Base-by-base conservation (phyloP, 2,113 vertebrate genomes). In the Puffinus mauretanicus region DNA sequence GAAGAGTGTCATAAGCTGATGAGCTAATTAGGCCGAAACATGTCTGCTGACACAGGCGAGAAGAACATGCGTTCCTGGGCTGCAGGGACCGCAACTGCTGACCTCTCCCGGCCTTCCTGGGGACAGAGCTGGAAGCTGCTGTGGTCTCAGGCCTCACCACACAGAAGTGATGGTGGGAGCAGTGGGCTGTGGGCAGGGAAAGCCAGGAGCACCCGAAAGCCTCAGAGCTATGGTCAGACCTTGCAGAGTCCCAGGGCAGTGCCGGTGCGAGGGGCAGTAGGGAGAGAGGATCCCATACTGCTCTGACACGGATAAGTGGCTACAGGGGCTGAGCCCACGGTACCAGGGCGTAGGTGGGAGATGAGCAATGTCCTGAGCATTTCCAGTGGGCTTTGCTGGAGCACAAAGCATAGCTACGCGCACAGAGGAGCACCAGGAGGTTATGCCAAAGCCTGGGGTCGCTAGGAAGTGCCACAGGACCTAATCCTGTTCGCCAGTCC, bases 1-100 rank as follows among this genome's bases (percentile, higher is more conserved):
- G 30, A 82, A 42, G n/a, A 46, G 27, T 8, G 27, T 3, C 1
- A 0, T 15, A 88, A 73, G 54, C 57, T 57, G 36, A 49, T 0
- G 0, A 86, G 76, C 69, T 92, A n/a, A 61, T 58, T 14, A 84
- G 44, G 73, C 55, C 64, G n/a, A 75, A 91, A 70, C 10, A 13
- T 0, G 18, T 40, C 71, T 73, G 40, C 7, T 73, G 87, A 87
- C 77, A 79, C 26, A 49, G 65, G 61, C 13, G 12, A 88, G 80
- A 78, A 76, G 51, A 26, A 52, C 1, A 2, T 1, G 1, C 30
- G 29, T 25, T 54, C 44, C 27, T 51, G 78, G 69, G 57, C 49
- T 42, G 38, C 42, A 40, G 71, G 44, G 61, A 72, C 36, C 36
- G 21, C 49, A 49, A 60, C 26, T 16, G 16, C 49, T 6, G 34